Evolutionary conservation across 2,113 vertebrate species (phyloP).

Genomic region (Todiramphus saurophagus): DNA sequence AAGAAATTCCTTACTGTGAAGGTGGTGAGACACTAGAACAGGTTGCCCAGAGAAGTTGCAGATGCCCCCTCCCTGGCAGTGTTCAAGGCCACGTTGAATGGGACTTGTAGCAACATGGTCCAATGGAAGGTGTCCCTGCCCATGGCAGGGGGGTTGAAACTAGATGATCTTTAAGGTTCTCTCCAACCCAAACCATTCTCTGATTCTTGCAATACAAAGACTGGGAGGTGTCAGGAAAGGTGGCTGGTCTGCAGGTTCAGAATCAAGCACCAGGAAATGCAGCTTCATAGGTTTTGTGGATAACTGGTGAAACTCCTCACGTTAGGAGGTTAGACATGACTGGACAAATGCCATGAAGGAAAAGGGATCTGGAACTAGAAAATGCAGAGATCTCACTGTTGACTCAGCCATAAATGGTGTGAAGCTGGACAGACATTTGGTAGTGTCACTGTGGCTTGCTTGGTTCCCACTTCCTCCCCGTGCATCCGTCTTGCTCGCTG

Average conservation of each 20-base stretch:
- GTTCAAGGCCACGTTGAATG: not conserved
- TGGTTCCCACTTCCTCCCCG: not conserved
- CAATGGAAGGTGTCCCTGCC: not conserved
- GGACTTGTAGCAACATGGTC: not conserved
- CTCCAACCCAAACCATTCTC: not conserved
- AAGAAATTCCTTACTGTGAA: not conserved
- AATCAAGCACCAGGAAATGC: not conserved
- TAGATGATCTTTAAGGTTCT: not conserved
- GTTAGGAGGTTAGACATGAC: not conserved
- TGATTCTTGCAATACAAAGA: not conserved
- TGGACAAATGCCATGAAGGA: not conserved
- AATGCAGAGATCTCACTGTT: not conserved
- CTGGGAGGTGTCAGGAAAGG: not conserved
- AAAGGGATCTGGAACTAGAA: not conserved
- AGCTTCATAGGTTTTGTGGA: not conserved
- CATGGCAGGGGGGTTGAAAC: not conserved
- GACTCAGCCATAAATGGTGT: not conserved
- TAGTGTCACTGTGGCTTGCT: not conserved
- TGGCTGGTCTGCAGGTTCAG: not conserved
- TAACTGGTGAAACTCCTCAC: not conserved
- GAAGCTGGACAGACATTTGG: not conserved
- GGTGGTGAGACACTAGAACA: not conserved
- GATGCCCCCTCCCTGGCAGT: not conserved
- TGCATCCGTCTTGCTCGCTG: not conserved
- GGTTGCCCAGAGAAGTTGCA: not conserved